These are phyloP conservation scores for Dyspetes luteomarginatus DNA, from an alignment of 2,888 invertebrate genomes.

Conservation along the genomic window DNA sequence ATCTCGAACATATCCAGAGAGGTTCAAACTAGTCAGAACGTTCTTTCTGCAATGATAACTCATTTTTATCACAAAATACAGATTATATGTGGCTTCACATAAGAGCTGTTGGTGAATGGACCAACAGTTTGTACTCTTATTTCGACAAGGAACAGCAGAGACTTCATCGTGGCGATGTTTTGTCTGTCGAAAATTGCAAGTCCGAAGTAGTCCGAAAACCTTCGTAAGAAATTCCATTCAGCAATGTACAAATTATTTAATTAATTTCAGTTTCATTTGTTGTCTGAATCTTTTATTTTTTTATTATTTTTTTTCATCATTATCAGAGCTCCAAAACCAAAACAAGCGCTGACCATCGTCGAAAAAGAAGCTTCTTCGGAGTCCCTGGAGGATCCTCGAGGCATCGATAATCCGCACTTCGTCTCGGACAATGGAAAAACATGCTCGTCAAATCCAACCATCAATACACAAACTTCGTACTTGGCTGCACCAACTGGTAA, in stretches of 20 bases:
- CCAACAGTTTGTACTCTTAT: slow-evolving; percentile 92
- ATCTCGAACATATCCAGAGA: neutral
- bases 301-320: slow-evolving; percentile 10
- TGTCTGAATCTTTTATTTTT: neutral
- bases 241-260: neutral
- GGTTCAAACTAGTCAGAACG: neutral
- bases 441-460: slow-evolving; percentile 69
- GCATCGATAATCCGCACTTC: slow-evolving; percentile 76
- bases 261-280: neutral
- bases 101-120: slow-evolving; percentile 97
- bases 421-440: slow-evolving; percentile 72
- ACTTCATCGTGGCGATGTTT: slow-evolving; percentile 88
- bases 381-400: slow-evolving; percentile 78
- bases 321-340: slow-evolving; percentile 50
- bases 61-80: slow-evolving; percentile 77
- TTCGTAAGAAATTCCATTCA: slow-evolving; percentile 74
- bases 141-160: slow-evolving; percentile 93
- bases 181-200: slow-evolving; percentile 81
- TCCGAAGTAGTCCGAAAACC: slow-evolving; percentile 66
- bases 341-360: slow-evolving; percentile 47
- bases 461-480: slow-evolving; percentile 66
- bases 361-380: slow-evolving; percentile 74
- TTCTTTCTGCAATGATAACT: neutral
- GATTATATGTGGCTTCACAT: slow-evolving; percentile 97
- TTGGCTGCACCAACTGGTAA: slow-evolving; percentile 66